phyloP scores from a whole-genome alignment of 2,797 vertebrate genomes.

The Calcarius lapponicus region DNA sequence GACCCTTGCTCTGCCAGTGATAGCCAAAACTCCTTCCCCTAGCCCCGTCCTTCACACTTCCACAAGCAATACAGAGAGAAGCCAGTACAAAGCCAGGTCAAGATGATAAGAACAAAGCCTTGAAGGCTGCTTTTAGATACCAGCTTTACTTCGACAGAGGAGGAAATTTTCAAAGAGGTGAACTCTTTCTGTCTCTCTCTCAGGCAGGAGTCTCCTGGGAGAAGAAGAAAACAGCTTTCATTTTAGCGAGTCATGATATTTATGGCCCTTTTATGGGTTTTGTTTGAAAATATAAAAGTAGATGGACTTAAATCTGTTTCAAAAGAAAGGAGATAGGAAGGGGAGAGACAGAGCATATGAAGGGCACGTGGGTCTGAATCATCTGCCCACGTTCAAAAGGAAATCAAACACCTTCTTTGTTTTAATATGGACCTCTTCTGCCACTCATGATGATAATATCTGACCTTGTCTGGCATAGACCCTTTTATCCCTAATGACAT shows the following conservation, averaged over 20 bases:
- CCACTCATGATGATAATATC: conserved; percentile 22
- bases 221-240: conserved; percentile 73
- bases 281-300: conserved; percentile 74
- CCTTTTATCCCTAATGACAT: conserved; percentile 56
- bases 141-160: conserved; percentile 68
- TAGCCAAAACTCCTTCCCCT: conserved; percentile 63
- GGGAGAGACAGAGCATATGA: conserved; percentile 40
- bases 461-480: conserved; percentile 31
- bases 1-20: conserved; percentile 54
- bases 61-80: conserved; percentile 49
- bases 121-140: conserved; percentile 63
- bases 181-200: conserved; percentile 60
- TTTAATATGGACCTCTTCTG: conserved; percentile 48
- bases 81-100: conserved; percentile 44
- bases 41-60: conserved; percentile 60
- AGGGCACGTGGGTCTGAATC: conserved; percentile 59
- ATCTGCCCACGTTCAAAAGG: conserved; percentile 38
- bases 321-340: conserved; percentile 54
- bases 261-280: conserved; percentile 71
- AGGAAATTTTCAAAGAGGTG: conserved; percentile 74
- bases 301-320: conserved; percentile 67
- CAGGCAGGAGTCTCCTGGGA: conserved; percentile 67
- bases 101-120: conserved; percentile 66
- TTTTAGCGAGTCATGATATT: conserved; percentile 73
- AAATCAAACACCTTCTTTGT: conserved; percentile 62